Evolutionary conservation across 2,113 vertebrate genomes (phyloP).

Genomic region (Semnornis frantzii): DNA sequence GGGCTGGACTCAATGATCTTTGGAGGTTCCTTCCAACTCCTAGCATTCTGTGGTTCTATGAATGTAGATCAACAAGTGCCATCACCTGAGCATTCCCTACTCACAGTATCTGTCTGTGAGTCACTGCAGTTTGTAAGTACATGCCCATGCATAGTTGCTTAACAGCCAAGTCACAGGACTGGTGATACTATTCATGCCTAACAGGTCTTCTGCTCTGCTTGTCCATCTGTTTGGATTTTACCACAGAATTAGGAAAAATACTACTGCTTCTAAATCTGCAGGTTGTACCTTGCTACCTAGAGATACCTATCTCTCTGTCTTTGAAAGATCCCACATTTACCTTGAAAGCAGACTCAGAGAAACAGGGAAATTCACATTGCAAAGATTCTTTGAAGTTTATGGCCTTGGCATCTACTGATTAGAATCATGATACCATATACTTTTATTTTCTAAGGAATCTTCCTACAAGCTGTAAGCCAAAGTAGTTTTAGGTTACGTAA

Average conservation of each 20-base stretch:
- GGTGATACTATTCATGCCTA: neutral
- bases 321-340: constrained; percentile 14
- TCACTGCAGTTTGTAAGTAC: neutral
- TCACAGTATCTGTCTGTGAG: neutral
- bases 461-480: neutral
- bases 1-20: too few relatives aligned
- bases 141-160: neutral
- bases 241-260: neutral
- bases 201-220: neutral
- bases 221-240: constrained; percentile 31
- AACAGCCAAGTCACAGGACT: neutral
- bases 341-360: neutral
- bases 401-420: constrained; percentile 35
- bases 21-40: too few relatives aligned
- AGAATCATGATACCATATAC: constrained; percentile 19
- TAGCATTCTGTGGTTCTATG: too few relatives aligned
- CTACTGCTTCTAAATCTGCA: neutral
- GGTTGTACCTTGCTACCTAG: neutral
- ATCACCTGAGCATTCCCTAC: neutral
- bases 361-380: constrained; percentile 42
- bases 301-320: constrained; percentile 21
- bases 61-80: neutral
- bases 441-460: constrained; percentile 22
- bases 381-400: constrained; percentile 52
- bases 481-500: constrained; percentile 2